A percentile compares a stretch with the other conserved stretches of the same genome.
phyloP scores from a whole-genome alignment of 1,140 invertebrate genomes.

The Procambarus clarkii region DNA sequence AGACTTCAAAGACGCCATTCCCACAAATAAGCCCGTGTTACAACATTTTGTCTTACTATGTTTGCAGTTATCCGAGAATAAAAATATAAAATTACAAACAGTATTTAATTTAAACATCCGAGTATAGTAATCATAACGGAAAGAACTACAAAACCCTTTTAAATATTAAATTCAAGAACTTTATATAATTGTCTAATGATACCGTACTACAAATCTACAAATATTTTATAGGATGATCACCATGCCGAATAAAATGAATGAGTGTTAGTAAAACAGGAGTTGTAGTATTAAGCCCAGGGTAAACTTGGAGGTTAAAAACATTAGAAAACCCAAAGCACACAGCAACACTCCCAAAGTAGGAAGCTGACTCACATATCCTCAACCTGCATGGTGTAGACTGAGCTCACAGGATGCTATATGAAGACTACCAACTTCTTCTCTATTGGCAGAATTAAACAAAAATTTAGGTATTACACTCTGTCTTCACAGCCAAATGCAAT shows the following conservation, averaged over 20 bases:
- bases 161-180: too few species aligned
- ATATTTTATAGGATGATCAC: not conserved
- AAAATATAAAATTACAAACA: too few species aligned
- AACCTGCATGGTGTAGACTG: slow-evolving; percentile 18
- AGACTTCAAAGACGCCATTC: too few species aligned
- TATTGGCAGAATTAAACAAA: not conserved
- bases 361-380: slow-evolving; percentile 27
- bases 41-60: too few species aligned
- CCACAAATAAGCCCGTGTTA: too few species aligned
- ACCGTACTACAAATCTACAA: not conserved
- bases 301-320: too few species aligned
- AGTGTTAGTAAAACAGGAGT: not conserved
- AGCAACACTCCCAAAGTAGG: not conserved
- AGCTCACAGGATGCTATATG: not conserved
- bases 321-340: not conserved
- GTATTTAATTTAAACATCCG: too few species aligned
- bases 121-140: too few species aligned
- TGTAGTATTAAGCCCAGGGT: not conserved
- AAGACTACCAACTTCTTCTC: slow-evolving; percentile 1
- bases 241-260: not conserved
- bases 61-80: too few species aligned
- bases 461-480: too few species aligned
- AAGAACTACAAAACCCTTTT: too few species aligned
- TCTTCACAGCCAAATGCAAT: too few species aligned
- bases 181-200: not conserved